Percentiles rank a stretch among this genome's conserved stretches.
Evolutionary conservation across 2,113 vertebrate genomes (phyloP).

Genomic region (Diphyllodes magnificus): DNA sequence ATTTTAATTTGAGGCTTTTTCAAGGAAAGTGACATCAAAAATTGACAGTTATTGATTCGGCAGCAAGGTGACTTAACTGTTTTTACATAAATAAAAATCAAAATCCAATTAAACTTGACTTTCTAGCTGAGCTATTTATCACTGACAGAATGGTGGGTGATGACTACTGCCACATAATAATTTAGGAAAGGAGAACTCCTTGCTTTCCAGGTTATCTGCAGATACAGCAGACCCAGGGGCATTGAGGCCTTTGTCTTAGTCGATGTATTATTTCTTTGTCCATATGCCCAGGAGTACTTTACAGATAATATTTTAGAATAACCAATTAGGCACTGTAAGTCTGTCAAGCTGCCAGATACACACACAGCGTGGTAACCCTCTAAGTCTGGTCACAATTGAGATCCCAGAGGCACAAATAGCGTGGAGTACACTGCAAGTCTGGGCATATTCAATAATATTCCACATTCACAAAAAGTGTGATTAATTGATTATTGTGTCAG

Average conservation of each 20-base stretch:
- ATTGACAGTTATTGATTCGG: not conserved
- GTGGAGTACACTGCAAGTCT: not conserved
- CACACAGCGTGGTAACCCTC: fast-evolving
- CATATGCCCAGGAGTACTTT: not conserved
- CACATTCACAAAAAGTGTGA: not conserved
- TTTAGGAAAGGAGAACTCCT: not conserved
- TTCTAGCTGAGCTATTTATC: not conserved
- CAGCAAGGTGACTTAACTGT: not conserved
- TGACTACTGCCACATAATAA: not conserved
- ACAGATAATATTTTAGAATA: not conserved
- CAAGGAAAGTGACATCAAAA: not conserved
- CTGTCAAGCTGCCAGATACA: not conserved
- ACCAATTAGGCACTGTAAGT: not conserved
- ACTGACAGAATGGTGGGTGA: not conserved
- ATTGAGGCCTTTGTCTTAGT: not conserved
- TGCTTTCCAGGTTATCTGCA: not conserved
- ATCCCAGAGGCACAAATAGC: not conserved
- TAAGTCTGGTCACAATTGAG: not conserved
- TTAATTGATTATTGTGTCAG: not conserved
- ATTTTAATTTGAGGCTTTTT: conserved; percentile 16
- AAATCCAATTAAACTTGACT: conserved; percentile 15
- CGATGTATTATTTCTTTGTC: fast-evolving
- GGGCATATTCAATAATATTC: not conserved
- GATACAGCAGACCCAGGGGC: not conserved
- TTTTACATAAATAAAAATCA: not conserved